Evolutionary conservation across 2,888 invertebrate genomes (phyloP).

Genomic region (Xestoiulus laeticollis): DNA sequence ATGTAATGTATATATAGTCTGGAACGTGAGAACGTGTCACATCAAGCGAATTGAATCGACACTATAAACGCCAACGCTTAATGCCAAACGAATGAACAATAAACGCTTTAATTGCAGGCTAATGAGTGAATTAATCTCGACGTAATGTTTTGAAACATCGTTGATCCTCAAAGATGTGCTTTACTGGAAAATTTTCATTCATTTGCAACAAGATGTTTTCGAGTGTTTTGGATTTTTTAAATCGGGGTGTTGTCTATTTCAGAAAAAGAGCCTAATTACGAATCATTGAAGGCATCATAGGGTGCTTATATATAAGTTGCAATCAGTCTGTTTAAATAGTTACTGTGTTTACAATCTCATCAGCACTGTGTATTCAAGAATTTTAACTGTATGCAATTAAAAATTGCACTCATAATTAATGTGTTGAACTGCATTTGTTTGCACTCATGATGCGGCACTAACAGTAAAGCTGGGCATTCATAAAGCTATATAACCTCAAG

Average conservation of each 20-base stretch:
- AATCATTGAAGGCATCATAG: background rate
- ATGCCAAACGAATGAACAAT: background rate
- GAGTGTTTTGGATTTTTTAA: background rate
- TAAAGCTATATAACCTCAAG: background rate
- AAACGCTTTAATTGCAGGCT: background rate
- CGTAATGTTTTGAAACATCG: background rate
- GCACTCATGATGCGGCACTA: background rate
- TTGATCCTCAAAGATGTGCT: background rate
- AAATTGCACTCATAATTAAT: background rate
- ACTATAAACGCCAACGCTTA: background rate
- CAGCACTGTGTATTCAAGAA: too few species aligned
- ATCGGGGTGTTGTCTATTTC: too few species aligned
- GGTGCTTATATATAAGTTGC: background rate
- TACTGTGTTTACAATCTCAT: background rate
- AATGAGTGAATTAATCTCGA: slow-evolving; percentile 3
- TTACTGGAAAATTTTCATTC: background rate
- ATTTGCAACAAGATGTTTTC: background rate
- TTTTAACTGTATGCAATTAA: background rate
- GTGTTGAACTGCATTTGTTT: background rate
- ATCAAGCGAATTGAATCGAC: background rate
- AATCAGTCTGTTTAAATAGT: background rate
- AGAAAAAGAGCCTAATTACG: background rate
- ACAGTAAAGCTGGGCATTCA: background rate
- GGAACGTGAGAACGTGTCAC: background rate
- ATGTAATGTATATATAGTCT: background rate